Conservation (phyloP, 2,888 invertebrate species). For the Drosophila subquinaria region DNA sequence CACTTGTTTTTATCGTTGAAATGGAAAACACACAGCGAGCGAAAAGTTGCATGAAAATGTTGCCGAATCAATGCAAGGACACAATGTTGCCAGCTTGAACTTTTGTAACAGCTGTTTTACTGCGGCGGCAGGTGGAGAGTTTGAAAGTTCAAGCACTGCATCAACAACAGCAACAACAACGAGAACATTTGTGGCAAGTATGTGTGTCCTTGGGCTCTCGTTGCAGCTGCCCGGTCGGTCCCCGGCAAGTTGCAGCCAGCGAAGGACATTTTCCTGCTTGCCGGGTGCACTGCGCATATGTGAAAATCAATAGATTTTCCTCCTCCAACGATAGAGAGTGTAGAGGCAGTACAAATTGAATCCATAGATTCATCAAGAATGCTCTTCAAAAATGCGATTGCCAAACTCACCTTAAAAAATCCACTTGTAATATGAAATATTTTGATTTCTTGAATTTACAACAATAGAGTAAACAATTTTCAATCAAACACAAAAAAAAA, state of each 20-base stretch:
- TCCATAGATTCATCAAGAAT: not conserved
- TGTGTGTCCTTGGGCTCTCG: slow-evolving; percentile 63
- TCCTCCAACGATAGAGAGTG: not conserved
- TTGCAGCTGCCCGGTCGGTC: slow-evolving; percentile 14
- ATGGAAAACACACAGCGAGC: slow-evolving; percentile 28
- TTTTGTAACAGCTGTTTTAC: slow-evolving; percentile 60
- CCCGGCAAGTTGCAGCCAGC: slow-evolving; percentile 65
- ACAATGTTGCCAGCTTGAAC: slow-evolving; percentile 48
- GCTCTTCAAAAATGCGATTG: slow-evolving; percentile 34
- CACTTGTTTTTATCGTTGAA: slow-evolving; percentile 43
- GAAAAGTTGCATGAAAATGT: slow-evolving; percentile 58
- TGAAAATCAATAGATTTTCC: slow-evolving; percentile 65
- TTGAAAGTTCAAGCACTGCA: slow-evolving; percentile 64
- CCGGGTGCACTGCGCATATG: slow-evolving; percentile 55
- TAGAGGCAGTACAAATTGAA: not conserved
- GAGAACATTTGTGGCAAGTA: slow-evolving; percentile 1
- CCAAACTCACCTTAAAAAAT: slow-evolving; percentile 49
- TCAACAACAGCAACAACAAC: slow-evolving; percentile 25
- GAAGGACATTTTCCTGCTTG: slow-evolving; percentile 70
- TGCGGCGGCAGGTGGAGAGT: slow-evolving; percentile 31
- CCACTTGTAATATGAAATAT: slow-evolving; percentile 62
- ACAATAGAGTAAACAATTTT: slow-evolving; percentile 19
- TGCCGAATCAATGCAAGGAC: slow-evolving; percentile 45
- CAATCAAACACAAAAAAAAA: slow-evolving; percentile 2
- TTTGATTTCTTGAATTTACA: slow-evolving; percentile 24